Base-by-base conservation (phyloP, 2,888 invertebrate genomes). In the Rapana venosa region DNA sequence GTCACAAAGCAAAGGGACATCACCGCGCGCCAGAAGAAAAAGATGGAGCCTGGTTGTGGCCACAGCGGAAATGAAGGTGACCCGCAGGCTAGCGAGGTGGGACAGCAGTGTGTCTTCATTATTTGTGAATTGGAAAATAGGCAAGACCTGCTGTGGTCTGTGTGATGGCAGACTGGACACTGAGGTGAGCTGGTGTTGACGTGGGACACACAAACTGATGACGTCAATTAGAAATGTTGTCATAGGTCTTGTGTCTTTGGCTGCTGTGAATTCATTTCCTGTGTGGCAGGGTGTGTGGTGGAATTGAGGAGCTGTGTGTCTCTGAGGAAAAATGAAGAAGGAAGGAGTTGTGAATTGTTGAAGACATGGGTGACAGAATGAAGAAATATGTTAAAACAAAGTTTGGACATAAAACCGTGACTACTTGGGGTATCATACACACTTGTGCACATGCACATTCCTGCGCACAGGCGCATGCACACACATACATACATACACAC, bases 31-130 rank as follows among this genome's bases (percentile, higher is more conserved):
- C 86, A 85, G 58, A 17, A 85, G 85, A 85, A 85, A 85, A 22
- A 85, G 58, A 85, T 85, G n/a, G 85, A 85, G 85, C 85, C 85
- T 85, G 58, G 85, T 85, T 85, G n/a, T n/a, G 85, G 30, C 85
- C 85, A 58, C 30, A 85, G 58, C 85, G 85, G 85, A 85, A 85
- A 85, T 85, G 58, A 85, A 85, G 56, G 58, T 85, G 85, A 85
- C 85, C 85, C n/a, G 30, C 30, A 58, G 85, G 85, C 58, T 58
- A 85, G 56, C 85, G n/a, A 26, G 58, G n/a, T 32, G 85, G 58
- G 86, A 86, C 86, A 66, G 61, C 86, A 17, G 86, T 86, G 61
- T 86, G 86, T 86, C 86, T 86, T 61, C 61, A 86, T 86, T 86
- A 86, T 86, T 86, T 86, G 32, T 61, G 58, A 86, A 86, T 86